Base-by-base conservation (phyloP, 2,797 vertebrate genomes). In the Lepus townsendii region DNA sequence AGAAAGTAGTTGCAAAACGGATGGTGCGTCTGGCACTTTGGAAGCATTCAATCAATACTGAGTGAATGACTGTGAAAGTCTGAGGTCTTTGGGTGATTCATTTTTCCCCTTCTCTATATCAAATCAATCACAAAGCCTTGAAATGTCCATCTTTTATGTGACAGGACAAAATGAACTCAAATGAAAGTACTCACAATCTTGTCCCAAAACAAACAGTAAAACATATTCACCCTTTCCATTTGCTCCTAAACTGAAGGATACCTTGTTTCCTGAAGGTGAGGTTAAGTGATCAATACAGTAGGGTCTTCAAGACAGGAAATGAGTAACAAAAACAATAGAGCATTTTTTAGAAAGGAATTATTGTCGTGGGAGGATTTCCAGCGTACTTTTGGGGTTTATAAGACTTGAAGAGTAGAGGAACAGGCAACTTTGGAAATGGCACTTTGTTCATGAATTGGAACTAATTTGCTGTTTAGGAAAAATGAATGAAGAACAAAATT, bases 381-480 rank as follows among this genome's bases (percentile, higher is more conserved):
- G 6, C 63, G n/a, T 32, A 65, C 0, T 30, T 60, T 75, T 80
- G 32, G 5, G 24, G 9, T 76, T 7, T 5, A 52, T 17, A 16
- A 3, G 12, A 69, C 75, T n/a, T 78, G 7, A 78, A 78, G 26
- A 83, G 17, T 62, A 47, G 24, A 54, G 12, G 90, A 93, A 79
- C 12, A 30, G 24, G 32, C 8, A 68, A 17, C 79, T 94, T 66
- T 72, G 76, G 54, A 94, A 54, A 1, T 92, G 10, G 22, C 32
- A 50, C 73, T 88, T 60, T 75, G 22, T 76, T 95, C 78, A 60
- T 26, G 5, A 83, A 32, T 89, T 87, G 22, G 5, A 79, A 60
- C 6, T 79, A 57, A 38, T 85, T 52, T 88, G 14, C 14, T 95
- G 24, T 83, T 91, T 83, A 38, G 19, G 47, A 93, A 83, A 72